Conservation (phyloP, 2,797 vertebrate species). For the Acanthopagrus latus region DNA sequence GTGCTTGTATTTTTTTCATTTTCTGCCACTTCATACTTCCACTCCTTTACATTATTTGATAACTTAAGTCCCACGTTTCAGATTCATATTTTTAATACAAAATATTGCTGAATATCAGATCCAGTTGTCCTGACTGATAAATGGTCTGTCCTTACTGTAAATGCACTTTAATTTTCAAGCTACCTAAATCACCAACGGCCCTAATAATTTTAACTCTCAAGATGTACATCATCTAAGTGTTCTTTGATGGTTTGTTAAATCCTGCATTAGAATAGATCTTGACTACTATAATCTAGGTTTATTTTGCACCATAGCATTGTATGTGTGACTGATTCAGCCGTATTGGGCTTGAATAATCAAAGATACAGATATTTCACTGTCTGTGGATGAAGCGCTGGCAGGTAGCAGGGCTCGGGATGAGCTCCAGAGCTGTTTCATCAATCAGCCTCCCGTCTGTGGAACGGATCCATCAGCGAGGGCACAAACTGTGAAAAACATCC, state of each 20-base stretch:
- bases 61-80: too few relatives aligned
- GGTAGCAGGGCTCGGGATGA: not conserved
- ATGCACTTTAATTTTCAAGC: not conserved
- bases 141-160: not conserved
- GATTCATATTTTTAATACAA: too few relatives aligned
- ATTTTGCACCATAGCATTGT: not conserved
- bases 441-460: slow-evolving; percentile 20
- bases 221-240: not conserved
- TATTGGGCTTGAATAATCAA: slow-evolving; percentile 60
- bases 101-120: too few relatives aligned
- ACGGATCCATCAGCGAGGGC: not conserved
- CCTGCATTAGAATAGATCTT: slow-evolving; percentile 11
- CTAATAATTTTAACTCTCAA: not conserved
- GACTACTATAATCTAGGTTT: not conserved
- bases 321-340: slow-evolving; percentile 16
- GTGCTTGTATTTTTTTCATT: too few relatives aligned
- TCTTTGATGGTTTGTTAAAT: not conserved
- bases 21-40: too few relatives aligned
- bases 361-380: slow-evolving; percentile 43
- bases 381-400: slow-evolving; percentile 13
- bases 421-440: not conserved
- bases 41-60: too few relatives aligned
- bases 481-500: not conserved
- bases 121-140: too few relatives aligned
- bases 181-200: not conserved